Percentiles rank a stretch among this genome's conserved stretches.
Conservation (phyloP, 2,888 invertebrate genomes). For the Acronicta aceris region DNA sequence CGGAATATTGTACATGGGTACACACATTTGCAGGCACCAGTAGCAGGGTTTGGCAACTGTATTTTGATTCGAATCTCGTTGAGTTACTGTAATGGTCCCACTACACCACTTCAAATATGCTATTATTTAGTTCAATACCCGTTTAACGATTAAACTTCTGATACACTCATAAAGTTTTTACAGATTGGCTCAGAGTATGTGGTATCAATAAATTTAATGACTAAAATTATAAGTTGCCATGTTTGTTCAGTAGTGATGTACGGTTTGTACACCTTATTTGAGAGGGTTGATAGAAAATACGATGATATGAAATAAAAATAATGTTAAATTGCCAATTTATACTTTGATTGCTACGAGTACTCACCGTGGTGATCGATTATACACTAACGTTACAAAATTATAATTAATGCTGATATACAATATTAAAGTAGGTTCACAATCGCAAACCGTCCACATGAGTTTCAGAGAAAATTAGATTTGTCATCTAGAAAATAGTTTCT, state of each 20-base stretch:
- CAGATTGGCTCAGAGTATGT: neutral
- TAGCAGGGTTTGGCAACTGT: conserved; percentile 5
- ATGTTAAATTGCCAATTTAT: too few relatives aligned
- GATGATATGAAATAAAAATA: too few relatives aligned
- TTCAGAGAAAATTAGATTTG: neutral
- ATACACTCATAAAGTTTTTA: conserved; percentile 23
- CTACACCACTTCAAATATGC: conserved; percentile 19
- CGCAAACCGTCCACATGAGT: too few relatives aligned
- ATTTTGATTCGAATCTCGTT: conserved; percentile 17
- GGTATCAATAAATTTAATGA: neutral
- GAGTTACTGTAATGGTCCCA: conserved; percentile 18
- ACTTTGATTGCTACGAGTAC: too few relatives aligned
- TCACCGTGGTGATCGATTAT: too few relatives aligned
- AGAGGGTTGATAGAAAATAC: too few relatives aligned
- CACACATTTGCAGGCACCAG: neutral
- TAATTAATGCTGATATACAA: too few relatives aligned
- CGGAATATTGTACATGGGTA: neutral
- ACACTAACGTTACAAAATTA: too few relatives aligned
- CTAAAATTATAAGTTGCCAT: neutral
- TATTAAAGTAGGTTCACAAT: too few relatives aligned
- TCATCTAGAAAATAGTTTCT: neutral
- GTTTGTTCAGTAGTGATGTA: too few relatives aligned
- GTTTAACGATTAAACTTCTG: conserved; percentile 16
- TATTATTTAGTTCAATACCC: conserved; percentile 22
- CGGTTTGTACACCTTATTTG: too few relatives aligned